Conservation (phyloP, 2,797 vertebrate species). For the Sciurus vulgaris region DNA sequence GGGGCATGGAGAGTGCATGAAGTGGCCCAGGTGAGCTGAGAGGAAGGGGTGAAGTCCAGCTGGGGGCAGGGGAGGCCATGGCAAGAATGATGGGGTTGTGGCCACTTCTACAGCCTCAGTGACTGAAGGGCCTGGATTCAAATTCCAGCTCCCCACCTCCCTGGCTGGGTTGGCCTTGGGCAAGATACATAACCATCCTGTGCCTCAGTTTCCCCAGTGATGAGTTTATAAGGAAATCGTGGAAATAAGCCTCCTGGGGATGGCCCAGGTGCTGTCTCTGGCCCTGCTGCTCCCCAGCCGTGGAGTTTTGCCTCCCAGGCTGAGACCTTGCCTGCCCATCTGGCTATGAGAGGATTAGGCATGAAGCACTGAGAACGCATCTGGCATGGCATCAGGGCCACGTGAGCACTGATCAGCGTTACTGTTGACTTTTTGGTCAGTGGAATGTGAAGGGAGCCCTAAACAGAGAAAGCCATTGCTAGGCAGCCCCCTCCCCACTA, state of each 20-base stretch:
- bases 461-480: not conserved
- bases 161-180: not conserved
- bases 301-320: not conserved
- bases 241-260: rapidly evolving
- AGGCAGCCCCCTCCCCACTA: not conserved
- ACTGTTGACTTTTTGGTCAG: no score
- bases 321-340: rapidly evolving
- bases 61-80: no score
- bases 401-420: rapidly evolving
- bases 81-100: not conserved
- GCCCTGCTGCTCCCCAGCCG: not conserved
- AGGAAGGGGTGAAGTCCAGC: not conserved
- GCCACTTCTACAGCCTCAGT: not conserved
- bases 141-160: not conserved
- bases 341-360: rapidly evolving
- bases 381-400: rapidly evolving
- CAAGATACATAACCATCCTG: not conserved
- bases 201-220: not conserved
- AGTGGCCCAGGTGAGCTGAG: not conserved
- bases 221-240: not conserved
- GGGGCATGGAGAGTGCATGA: not conserved
- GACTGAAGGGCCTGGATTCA: not conserved
- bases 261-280: not conserved
- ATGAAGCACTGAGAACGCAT: not conserved
- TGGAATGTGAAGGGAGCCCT: not conserved